phyloP scores from a whole-genome alignment of 1,140 invertebrate genomes.

The Aphaenogaster rudis region DNA sequence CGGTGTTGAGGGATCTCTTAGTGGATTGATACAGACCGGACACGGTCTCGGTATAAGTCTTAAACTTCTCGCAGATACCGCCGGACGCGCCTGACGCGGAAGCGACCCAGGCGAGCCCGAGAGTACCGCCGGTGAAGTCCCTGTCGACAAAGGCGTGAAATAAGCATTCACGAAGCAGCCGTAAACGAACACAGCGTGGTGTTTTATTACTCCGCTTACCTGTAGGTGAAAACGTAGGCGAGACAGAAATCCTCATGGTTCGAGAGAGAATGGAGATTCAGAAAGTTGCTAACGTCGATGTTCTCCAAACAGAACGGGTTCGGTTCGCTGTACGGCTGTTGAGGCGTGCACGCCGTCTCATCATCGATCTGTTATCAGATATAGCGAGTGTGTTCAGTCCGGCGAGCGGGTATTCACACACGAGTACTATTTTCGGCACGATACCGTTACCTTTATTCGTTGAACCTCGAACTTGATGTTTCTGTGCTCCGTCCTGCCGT shows the following conservation, averaged over 20 bases:
- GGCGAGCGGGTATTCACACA: neutral
- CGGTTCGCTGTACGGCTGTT: constrained; percentile 90
- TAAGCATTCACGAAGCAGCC: neutral
- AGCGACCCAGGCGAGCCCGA: constrained; percentile 99
- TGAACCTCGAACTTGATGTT: constrained; percentile 99
- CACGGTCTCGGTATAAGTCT: constrained; percentile 98
- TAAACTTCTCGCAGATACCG: constrained; percentile 99
- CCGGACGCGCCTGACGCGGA: constrained; percentile 98
- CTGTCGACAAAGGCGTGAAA: constrained; percentile 82
- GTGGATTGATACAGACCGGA: constrained; percentile 97
- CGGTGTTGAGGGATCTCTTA: constrained; percentile 98
- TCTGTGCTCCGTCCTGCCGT: constrained; percentile 94
- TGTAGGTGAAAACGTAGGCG: constrained; percentile 99
- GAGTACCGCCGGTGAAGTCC: constrained; percentile 98
- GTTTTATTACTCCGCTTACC: constrained; percentile 75
- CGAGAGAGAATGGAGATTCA: constrained; percentile 98
- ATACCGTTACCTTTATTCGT: constrained; percentile 93
- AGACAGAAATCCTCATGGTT: constrained; percentile 99
- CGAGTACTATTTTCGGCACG: constrained; percentile 2
- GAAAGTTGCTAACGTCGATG: constrained; percentile 99
- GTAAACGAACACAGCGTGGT: no score
- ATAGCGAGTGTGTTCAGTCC: constrained; percentile 12
- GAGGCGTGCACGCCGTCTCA: constrained; percentile 91
- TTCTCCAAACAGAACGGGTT: constrained; percentile 99
- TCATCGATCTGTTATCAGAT: constrained; percentile 92